A percentile compares a stretch with the other conserved stretches of the same genome.
phyloP scores from a whole-genome alignment of 2,797 vertebrate genomes.

The Tragelaphus eurycerus region DNA sequence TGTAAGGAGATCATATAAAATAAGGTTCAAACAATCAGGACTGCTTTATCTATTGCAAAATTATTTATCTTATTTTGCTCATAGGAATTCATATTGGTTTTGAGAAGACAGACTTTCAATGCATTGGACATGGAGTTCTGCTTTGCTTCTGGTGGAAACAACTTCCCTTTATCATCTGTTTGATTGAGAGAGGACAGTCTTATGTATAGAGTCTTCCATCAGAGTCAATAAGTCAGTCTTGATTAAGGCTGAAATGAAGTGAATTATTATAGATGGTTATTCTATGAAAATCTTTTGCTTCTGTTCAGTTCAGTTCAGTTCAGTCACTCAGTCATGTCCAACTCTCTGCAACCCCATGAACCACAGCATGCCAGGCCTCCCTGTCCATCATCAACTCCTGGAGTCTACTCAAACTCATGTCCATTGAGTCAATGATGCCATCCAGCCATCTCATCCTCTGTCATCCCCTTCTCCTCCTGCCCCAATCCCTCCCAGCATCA shows the following conservation, averaged over 20 bases:
- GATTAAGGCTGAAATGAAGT: not conserved
- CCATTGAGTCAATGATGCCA: too few species aligned
- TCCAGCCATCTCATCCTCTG: too few species aligned
- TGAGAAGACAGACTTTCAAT: not conserved
- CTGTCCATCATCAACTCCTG: too few species aligned
- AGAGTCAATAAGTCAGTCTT: not conserved
- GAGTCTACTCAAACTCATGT: too few species aligned
- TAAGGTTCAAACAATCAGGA: not conserved
- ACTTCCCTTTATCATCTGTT: not conserved
- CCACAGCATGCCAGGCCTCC: too few species aligned
- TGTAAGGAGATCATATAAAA: constrained; percentile 36
- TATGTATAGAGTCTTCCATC: not conserved
- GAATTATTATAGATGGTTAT: constrained; percentile 30
- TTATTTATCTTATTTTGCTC: not conserved
- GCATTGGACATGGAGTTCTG: not conserved
- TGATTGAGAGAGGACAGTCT: not conserved
- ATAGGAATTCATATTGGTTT: not conserved
- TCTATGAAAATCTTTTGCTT: constrained; percentile 8
- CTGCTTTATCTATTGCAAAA: not conserved
- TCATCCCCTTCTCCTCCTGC: too few species aligned
- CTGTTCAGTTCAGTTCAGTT: not conserved
- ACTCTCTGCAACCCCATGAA: too few species aligned
- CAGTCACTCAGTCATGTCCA: too few species aligned
- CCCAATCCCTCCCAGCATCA: too few species aligned
- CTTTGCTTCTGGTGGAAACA: not conserved